phyloP scores from a whole-genome alignment of 2,113 vertebrate genomes.

The Macrotus californicus region DNA sequence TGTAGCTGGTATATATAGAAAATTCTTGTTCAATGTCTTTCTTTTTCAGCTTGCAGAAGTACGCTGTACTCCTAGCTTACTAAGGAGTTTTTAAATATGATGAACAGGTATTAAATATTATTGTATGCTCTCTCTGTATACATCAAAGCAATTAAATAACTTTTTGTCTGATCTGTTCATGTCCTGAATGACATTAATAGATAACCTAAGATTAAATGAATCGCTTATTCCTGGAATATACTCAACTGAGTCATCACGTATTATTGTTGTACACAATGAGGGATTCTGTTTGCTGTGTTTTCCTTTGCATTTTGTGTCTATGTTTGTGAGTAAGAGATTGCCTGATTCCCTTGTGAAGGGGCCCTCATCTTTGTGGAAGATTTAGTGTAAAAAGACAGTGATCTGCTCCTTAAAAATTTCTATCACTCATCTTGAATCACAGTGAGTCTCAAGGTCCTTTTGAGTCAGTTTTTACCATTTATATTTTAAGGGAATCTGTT shows the following conservation, averaged over 20 bases:
- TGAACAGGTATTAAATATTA: not conserved
- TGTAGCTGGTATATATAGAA: not conserved
- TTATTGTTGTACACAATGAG: not conserved
- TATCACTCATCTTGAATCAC: not conserved
- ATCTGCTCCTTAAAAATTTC: not conserved
- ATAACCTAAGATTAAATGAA: not conserved
- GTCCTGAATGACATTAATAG: not conserved
- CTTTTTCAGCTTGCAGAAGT: not conserved
- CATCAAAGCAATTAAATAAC: not conserved
- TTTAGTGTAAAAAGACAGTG: not conserved
- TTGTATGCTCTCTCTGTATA: not conserved
- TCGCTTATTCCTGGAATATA: not conserved
- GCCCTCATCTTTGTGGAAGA: not conserved
- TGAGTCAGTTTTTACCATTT: not conserved
- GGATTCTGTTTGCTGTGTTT: not conserved
- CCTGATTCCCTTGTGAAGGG: not conserved
- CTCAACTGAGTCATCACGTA: not conserved
- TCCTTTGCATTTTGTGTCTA: not conserved
- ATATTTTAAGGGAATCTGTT: not conserved
- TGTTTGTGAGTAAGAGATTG: not conserved
- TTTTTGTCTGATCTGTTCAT: not conserved
- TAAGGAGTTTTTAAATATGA: not conserved
- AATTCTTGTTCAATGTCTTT: not conserved
- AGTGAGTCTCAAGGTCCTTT: not conserved
- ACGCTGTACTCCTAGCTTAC: not conserved